These are phyloP conservation scores for Stenodera caucasica DNA, from an alignment of 2,888 invertebrate species.

Conservation along the genomic window DNA sequence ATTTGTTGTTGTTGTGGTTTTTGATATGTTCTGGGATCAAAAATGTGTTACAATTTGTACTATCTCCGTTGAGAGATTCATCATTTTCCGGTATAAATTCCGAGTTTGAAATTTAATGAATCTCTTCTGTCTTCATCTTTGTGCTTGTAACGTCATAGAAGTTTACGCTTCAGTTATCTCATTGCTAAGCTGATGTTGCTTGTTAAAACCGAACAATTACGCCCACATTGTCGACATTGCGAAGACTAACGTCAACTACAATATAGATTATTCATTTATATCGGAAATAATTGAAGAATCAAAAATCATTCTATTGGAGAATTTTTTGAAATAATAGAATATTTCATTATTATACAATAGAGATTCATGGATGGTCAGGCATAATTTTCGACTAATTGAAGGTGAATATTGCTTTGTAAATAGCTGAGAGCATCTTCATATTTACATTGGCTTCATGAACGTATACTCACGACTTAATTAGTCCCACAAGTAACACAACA, in stretches of 20 bases:
- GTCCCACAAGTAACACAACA: neutral
- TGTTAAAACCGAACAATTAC: neutral
- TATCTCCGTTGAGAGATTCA: neutral
- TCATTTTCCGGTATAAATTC: neutral
- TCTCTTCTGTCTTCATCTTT: neutral
- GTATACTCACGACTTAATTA: conserved; percentile 8
- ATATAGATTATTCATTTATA: no score
- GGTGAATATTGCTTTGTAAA: neutral
- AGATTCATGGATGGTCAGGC: no score
- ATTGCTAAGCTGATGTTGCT: neutral
- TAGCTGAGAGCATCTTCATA: conserved; percentile 8
- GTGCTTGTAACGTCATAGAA: neutral
- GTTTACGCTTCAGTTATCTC: neutral
- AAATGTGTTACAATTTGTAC: neutral
- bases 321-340: no score
- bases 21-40: neutral
- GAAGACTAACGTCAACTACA: neutral
- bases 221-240: neutral
- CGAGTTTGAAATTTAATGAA: neutral
- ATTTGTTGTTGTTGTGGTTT: neutral
- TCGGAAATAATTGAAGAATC: no score
- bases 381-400: neutral
- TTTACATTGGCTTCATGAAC: neutral
- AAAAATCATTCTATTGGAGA: no score
- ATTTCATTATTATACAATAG: no score